Evolutionary conservation across 2,797 vertebrate species (phyloP).

Genomic region (Gallirallus australis): DNA sequence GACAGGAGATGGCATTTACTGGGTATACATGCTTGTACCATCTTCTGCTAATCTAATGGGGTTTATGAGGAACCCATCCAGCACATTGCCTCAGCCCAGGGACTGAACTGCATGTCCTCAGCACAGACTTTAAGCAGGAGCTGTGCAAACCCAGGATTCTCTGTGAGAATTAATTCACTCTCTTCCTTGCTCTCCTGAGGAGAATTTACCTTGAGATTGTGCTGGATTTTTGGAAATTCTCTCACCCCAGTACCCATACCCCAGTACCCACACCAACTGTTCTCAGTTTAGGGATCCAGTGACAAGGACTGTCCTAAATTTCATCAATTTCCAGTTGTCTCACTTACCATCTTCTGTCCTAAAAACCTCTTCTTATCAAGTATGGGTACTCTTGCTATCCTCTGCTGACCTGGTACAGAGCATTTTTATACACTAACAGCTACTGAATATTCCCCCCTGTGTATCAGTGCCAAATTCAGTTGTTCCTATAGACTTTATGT

Average conservation of each 20-base stretch:
- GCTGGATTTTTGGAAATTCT: neutral
- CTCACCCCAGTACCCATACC: neutral
- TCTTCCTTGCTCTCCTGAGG: neutral
- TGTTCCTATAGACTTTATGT: neutral
- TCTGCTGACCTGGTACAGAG: neutral
- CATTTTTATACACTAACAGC: neutral
- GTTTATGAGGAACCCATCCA: neutral
- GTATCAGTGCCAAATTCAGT: neutral
- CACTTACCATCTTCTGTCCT: neutral
- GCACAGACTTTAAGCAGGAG: neutral
- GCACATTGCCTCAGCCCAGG: neutral
- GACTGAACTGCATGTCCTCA: neutral
- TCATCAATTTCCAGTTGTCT: neutral
- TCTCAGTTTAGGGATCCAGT: neutral
- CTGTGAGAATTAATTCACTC: neutral
- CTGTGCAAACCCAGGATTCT: neutral
- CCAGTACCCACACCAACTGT: neutral
- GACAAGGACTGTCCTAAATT: neutral
- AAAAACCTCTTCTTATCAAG: neutral
- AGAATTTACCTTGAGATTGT: neutral
- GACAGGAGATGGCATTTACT: slow-evolving; percentile 37
- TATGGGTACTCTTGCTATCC: neutral
- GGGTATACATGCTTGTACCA: neutral
- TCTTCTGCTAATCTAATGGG: neutral
- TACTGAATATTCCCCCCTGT: neutral